A percentile compares a stretch with the other conserved stretches of the same genome.
Evolutionary conservation across 2,113 vertebrate species (phyloP).

Genomic region (human): GRCh38 chr2:15754001-15754500

Average conservation of each 20-base stretch:
- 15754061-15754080: background rate
- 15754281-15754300: too few relatives aligned
- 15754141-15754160: too few relatives aligned
- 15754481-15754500: background rate
- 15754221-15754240: fast-evolving
- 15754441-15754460: fast-evolving
- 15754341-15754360: too few relatives aligned
- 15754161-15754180: background rate
- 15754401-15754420: background rate
- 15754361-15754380: too few relatives aligned
- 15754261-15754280: too few relatives aligned
- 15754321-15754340: too few relatives aligned
- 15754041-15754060: background rate
- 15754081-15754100: fast-evolving
- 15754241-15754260: fast-evolving
- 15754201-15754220: fast-evolving
- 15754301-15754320: too few relatives aligned
- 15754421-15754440: fast-evolving
- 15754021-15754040: background rate
- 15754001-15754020: background rate
- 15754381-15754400: fast-evolving
- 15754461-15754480: background rate
- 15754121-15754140: too few relatives aligned
- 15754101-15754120: fast-evolving
- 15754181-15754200: background rate